Base-by-base conservation (phyloP, 2,888 invertebrate genomes). In the Acrobeloides nanus region DNA sequence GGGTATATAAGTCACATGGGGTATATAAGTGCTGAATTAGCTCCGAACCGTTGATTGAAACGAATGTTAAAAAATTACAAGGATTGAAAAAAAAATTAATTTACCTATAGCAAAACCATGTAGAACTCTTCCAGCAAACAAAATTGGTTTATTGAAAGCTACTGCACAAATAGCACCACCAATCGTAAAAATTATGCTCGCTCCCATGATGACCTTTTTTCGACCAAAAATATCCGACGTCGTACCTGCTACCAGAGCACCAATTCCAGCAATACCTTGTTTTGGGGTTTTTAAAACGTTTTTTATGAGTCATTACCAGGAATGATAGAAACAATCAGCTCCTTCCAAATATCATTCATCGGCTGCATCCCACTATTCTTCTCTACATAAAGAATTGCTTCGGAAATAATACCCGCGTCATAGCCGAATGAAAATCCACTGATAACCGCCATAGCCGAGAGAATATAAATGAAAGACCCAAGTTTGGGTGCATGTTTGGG, bases 361-460 rank as follows among this genome's bases (percentile, higher is more conserved):
- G 64, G 62, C 17, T 49, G 48, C 57, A 69, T 57, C 15, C 57
- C 55, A 1, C 50, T 38, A 20, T 55, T 57, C 15, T 61, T 47
- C 6, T 60, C 62, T 23, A 70, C 49, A 39, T 60, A 70, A 1
- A 69, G 47, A 64, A 69, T 64, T 1, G 66, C 64, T 7, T n/a
- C n/a, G n/a, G 46, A 54, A 12, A 54, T 54, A 37, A 53, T 53
- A 3, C 80, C 80, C 0, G 81, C 81, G 61, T 81, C 81, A 66
- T 81, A 81, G n/a, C 81, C 81, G 64, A 81, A 81, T 8, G 71
- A 51, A n/a, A 70, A 59, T 3, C 70, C 70, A 6, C 67, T 68
- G 26, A 66, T 60, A 25, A 66, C 66, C 6, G 68, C 61, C 46
- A 61, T 53, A 7, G 48, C 38, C 4, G 67, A 48, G 34, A 61